phyloP scores from a whole-genome alignment of 30 jellyfish, hydroid and myxozoan genomes.

The Pelagia noctiluca region DNA sequence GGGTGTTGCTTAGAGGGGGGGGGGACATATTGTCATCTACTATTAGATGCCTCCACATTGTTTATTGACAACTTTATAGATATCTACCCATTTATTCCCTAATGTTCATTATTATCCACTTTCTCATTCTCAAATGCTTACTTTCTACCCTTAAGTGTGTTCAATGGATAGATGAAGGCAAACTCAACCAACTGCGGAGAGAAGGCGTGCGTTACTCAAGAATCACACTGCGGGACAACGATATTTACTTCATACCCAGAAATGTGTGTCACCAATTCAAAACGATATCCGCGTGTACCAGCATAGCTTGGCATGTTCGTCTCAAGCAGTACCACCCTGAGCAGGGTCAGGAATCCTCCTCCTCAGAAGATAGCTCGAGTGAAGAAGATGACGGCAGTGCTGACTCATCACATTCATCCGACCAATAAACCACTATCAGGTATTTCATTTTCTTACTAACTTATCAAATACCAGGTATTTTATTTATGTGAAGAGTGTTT shows the following conservation, averaged over 20 bases:
- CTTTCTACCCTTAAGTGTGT: constrained; percentile 74
- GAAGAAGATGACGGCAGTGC: constrained; percentile 63
- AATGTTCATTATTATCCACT: background rate
- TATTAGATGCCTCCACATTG: too few species aligned
- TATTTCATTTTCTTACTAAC: too few species aligned
- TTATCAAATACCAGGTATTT: too few species aligned
- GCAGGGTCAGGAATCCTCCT: constrained; percentile 23
- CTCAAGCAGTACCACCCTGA: constrained; percentile 92
- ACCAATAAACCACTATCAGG: too few species aligned
- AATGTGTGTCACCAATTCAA: constrained; percentile 98
- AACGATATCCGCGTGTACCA: constrained; percentile 94
- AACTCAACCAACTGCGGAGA: constrained; percentile 90
- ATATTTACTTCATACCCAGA: constrained; percentile 94
- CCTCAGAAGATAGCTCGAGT: constrained; percentile 53
- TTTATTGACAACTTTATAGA: too few species aligned
- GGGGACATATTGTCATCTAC: too few species aligned
- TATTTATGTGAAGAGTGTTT: too few species aligned
- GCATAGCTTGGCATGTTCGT: constrained; percentile 99
- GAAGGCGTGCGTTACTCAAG: constrained; percentile 97
- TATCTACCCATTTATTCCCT: background rate
- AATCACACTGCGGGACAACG: constrained; percentile 87
- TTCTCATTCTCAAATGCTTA: background rate
- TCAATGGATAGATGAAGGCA: constrained; percentile 98
- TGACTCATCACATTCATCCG: constrained; percentile 35
- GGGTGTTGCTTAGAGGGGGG: too few species aligned